phyloP scores from a whole-genome alignment of 2,113 vertebrate species.

The Hepsetus odoe region DNA sequence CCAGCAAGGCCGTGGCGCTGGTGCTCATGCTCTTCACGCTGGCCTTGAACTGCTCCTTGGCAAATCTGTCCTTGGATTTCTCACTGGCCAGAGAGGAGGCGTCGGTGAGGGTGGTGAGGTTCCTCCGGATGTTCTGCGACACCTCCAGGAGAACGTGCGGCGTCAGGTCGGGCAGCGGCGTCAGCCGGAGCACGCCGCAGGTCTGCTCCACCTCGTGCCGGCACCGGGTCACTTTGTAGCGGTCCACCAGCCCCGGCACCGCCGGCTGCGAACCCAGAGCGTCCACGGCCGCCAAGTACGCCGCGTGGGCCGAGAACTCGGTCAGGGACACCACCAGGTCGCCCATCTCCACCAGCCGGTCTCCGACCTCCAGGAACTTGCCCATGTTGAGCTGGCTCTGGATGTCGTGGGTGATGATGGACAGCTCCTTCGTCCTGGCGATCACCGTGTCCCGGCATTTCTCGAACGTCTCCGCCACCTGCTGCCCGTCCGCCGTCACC shows the following conservation, averaged over 20 bases:
- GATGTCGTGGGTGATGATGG: constrained; percentile 95
- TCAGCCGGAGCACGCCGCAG: constrained; percentile 84
- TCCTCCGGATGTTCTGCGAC: constrained; percentile 93
- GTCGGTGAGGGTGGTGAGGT: constrained; percentile 93
- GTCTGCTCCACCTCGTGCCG: constrained; percentile 95
- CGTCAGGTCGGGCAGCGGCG: constrained; percentile 87
- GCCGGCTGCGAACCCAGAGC: constrained; percentile 87
- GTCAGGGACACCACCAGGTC: constrained; percentile 94
- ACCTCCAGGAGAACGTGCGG: constrained; percentile 94
- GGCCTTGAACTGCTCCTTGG: constrained; percentile 95
- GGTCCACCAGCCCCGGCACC: constrained; percentile 90
- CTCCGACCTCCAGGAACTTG: constrained; percentile 89
- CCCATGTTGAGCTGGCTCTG: constrained; percentile 99
- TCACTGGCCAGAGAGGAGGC: constrained; percentile 92
- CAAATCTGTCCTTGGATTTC: constrained; percentile 90
- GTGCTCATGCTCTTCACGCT: constrained; percentile 96
- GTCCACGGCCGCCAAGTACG: constrained; percentile 92
- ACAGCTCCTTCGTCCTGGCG: constrained; percentile 95
- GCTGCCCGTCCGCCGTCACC: constrained; percentile 80
- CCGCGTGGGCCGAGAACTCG: constrained; percentile 92
- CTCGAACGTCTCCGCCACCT: constrained; percentile 90
- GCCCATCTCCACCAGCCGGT: constrained; percentile 91
- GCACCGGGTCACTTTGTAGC: constrained; percentile 95
- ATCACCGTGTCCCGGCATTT: constrained; percentile 97
- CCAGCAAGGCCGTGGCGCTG: constrained; percentile 91